Evolutionary conservation across 1,140 invertebrate species (phyloP).

Genomic region (Phymorhynchus buccinoides): DNA sequence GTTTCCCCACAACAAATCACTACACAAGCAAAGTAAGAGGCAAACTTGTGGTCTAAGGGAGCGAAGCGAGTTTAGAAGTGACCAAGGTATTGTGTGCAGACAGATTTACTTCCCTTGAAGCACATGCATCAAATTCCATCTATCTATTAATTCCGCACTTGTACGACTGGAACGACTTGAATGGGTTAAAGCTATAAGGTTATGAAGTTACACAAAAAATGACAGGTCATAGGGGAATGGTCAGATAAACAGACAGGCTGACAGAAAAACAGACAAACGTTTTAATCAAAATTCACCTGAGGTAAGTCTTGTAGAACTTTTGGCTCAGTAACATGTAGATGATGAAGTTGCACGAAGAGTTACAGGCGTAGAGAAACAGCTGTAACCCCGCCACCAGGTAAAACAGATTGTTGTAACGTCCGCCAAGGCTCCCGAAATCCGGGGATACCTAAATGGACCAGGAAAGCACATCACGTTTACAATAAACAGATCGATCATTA

Average conservation of each 20-base stretch:
- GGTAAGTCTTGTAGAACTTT: conserved; percentile 43
- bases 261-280: not conserved
- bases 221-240: too few relatives aligned
- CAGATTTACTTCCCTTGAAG: too few relatives aligned
- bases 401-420: conserved; percentile 51
- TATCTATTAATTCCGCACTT: too few relatives aligned
- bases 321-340: conserved; percentile 53
- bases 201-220: not conserved
- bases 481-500: not conserved
- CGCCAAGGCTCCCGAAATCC: conserved; percentile 42
- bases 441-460: conserved; percentile 4
- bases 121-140: too few relatives aligned
- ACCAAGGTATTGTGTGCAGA: too few relatives aligned
- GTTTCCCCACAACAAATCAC: too few relatives aligned
- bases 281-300: not conserved
- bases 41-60: too few relatives aligned
- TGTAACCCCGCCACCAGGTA: conserved; percentile 43
- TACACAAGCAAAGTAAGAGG: too few relatives aligned
- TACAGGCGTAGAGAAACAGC: conserved; percentile 45
- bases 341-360: conserved; percentile 54
- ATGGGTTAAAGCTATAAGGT: not conserved
- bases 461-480: too few relatives aligned
- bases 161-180: too few relatives aligned
- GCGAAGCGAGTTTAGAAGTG: too few relatives aligned
- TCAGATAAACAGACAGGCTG: too few relatives aligned